A percentile compares a stretch with the other conserved stretches of the same genome.
Conservation (phyloP, 35 echinoderm and acorn worm genomes). For the Diadema setosum region DNA sequence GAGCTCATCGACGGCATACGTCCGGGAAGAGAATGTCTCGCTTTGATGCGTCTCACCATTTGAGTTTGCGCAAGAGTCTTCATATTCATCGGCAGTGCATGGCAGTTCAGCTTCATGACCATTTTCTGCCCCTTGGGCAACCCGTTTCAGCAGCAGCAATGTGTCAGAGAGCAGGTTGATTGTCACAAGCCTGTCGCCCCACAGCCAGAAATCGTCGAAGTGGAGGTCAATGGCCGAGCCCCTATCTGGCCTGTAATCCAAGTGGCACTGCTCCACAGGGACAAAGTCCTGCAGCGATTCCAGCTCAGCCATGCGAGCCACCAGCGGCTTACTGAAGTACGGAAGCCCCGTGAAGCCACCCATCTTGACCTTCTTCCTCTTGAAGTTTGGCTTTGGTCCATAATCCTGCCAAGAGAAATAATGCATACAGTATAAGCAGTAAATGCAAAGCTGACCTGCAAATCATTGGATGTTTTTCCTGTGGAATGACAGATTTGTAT, state of each 20-base stretch:
- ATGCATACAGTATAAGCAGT: too few relatives aligned
- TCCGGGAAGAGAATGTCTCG: not conserved
- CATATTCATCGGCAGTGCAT: not conserved
- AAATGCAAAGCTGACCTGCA: too few relatives aligned
- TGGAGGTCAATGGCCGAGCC: slow-evolving; percentile 92
- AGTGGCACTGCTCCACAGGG: slow-evolving; percentile 85
- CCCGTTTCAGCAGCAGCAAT: slow-evolving; percentile 28
- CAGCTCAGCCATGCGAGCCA: slow-evolving; percentile 30
- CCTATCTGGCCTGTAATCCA: slow-evolving; percentile 79
- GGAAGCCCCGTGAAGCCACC: slow-evolving; percentile 74
- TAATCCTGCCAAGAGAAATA: too few relatives aligned
- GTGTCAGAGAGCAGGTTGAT: slow-evolving; percentile 81
- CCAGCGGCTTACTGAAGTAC: slow-evolving; percentile 56
- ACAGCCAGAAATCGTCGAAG: slow-evolving; percentile 90
- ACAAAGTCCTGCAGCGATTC: slow-evolving; percentile 26
- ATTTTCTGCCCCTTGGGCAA: not conserved
- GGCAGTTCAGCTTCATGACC: too few relatives aligned
- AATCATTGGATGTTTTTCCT: too few relatives aligned
- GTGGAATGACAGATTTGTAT: too few relatives aligned
- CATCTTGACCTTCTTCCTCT: slow-evolving; percentile 67
- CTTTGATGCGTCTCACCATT: not conserved
- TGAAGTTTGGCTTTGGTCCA: slow-evolving; percentile 95
- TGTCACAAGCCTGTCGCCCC: slow-evolving; percentile 88
- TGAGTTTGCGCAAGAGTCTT: not conserved
- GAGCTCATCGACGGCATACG: not conserved